These are phyloP conservation scores for Speoplatyrhinus poulsoni DNA, from an alignment of 2,113 vertebrate genomes.

Conservation along the genomic window DNA sequence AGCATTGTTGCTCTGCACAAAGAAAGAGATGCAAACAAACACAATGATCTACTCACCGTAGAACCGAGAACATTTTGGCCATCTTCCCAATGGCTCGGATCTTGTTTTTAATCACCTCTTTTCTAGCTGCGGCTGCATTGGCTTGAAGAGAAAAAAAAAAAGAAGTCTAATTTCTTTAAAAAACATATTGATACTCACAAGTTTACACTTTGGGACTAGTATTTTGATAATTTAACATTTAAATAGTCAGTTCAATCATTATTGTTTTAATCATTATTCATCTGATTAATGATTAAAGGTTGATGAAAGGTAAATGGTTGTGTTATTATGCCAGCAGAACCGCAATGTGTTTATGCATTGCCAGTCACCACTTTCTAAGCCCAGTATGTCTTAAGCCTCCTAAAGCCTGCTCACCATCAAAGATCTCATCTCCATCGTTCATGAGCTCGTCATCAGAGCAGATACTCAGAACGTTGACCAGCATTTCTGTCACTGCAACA, in stretches of 20 bases:
- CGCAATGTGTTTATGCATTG: neutral
- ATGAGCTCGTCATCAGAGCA: slow-evolving; percentile 83
- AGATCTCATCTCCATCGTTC: slow-evolving; percentile 82
- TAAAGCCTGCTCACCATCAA: slow-evolving; percentile 69
- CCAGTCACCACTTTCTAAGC: neutral
- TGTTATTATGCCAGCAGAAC: too few relatives aligned
- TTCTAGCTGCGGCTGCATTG: slow-evolving; percentile 81
- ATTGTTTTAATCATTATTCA: too few relatives aligned
- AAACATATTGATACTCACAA: too few relatives aligned
- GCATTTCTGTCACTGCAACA: slow-evolving; percentile 81
- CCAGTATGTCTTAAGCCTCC: neutral
- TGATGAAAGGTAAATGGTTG: too few relatives aligned
- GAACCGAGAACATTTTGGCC: slow-evolving; percentile 83
- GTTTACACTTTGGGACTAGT: too few relatives aligned
- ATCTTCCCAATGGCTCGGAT: slow-evolving; percentile 83
- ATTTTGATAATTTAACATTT: too few relatives aligned
- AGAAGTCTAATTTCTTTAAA: neutral
- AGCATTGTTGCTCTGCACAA: too few relatives aligned
- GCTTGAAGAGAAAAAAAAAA: slow-evolving; percentile 55
- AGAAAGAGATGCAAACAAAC: neutral
- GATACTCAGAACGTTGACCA: slow-evolving; percentile 84
- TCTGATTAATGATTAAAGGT: too few relatives aligned
- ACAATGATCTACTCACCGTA: slow-evolving; percentile 67
- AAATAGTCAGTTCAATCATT: too few relatives aligned
- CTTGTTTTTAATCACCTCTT: slow-evolving; percentile 84